Conservation (phyloP, 37 sponge, comb jelly and placozoan species). For the Halisarca cf. caerulea region DNA sequence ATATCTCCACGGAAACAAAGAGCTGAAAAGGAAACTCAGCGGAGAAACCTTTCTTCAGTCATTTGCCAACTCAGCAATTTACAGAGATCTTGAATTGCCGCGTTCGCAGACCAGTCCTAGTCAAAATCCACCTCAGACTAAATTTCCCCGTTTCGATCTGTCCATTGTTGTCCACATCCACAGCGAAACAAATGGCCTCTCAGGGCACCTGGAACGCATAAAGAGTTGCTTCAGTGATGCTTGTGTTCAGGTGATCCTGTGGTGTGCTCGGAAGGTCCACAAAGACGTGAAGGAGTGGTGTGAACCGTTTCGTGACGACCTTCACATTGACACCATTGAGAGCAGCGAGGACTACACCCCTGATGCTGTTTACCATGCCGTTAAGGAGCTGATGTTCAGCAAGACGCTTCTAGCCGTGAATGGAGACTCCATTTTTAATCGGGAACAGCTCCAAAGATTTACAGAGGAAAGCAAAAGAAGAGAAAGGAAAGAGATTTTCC, state of each 20-base stretch:
- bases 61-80: constrained; percentile 41
- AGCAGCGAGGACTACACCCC: background rate
- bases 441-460: background rate
- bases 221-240: constrained; percentile 7
- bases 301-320: background rate
- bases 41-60: constrained; percentile 24
- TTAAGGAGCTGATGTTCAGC: background rate
- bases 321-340: background rate
- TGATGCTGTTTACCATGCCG: background rate
- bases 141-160: constrained; percentile 42
- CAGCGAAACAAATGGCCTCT: constrained; percentile 31
- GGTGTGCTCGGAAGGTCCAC: constrained; percentile 34
- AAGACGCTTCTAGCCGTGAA: background rate
- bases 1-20: background rate
- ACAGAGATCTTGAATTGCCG: constrained; percentile 48
- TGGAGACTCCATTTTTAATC: background rate
- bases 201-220: constrained; percentile 35
- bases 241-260: constrained; percentile 52
- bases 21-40: background rate
- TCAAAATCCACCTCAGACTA: constrained; percentile 31
- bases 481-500: background rate
- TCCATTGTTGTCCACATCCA: constrained; percentile 39
- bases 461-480: background rate
- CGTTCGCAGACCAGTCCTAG: constrained; percentile 10
- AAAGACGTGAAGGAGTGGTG: background rate